Conservation (phyloP, 2,888 invertebrate genomes). For the Mythimna lalbum region DNA sequence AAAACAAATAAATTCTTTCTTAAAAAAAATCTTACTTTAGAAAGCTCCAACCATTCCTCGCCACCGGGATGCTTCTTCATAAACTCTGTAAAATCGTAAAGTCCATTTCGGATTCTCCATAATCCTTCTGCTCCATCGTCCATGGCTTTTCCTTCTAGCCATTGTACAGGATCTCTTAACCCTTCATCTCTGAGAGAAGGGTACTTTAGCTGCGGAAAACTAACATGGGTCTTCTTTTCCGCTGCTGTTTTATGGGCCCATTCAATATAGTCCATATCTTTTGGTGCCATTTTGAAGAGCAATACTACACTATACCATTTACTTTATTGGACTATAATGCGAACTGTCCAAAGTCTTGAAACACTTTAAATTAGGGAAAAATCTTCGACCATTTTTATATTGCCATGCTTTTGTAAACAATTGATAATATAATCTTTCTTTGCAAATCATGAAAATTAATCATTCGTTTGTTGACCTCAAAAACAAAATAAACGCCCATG, state of each 20-base stretch:
- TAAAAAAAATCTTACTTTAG: conserved; percentile 89
- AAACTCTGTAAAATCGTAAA: conserved; percentile 97
- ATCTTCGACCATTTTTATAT: conserved; percentile 32
- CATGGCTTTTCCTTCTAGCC: conserved; percentile 92
- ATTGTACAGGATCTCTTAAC: conserved; percentile 86
- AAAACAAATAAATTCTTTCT: too few relatives aligned
- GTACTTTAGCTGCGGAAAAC: conserved; percentile 89
- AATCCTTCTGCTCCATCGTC: conserved; percentile 94
- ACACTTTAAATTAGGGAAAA: conserved; percentile 14
- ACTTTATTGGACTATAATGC: conserved; percentile 26
- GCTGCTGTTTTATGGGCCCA: conserved; percentile 74
- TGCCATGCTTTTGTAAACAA: conserved; percentile 16
- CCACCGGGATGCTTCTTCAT: conserved; percentile 96
- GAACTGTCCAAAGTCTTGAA: conserved; percentile 7
- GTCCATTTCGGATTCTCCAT: conserved; percentile 94
- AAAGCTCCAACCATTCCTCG: conserved; percentile 93
- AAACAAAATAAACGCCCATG: too few relatives aligned
- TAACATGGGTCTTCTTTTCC: conserved; percentile 85
- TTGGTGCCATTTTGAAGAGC: conserved; percentile 72
- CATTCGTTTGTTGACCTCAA: too few relatives aligned
- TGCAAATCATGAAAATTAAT: too few relatives aligned
- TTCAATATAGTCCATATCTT: conserved; percentile 74
- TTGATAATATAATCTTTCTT: conserved; percentile 4
- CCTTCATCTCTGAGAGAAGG: conserved; percentile 86
- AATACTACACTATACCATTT: neutral